phyloP scores from a whole-genome alignment of 2,113 vertebrate genomes.

The Brienomyrus brachyistius region DNA sequence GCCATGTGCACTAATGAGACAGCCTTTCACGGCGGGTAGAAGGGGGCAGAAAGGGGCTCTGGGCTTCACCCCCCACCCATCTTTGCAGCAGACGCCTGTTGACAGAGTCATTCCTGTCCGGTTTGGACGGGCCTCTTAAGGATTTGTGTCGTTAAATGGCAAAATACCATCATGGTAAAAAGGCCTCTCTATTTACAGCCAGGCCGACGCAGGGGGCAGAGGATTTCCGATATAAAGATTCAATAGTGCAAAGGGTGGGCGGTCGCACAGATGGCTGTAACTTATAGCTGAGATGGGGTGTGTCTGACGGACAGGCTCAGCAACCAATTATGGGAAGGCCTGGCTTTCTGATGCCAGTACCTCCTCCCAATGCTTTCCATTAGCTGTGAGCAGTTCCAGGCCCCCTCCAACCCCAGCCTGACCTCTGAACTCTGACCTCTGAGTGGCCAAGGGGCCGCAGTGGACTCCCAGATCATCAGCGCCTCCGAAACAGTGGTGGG shows the following conservation, averaged over 20 bases:
- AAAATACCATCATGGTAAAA: not conserved
- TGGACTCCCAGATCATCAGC: not conserved
- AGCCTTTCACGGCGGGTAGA: constrained; percentile 2
- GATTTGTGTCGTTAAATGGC: not conserved
- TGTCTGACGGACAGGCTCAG: not conserved
- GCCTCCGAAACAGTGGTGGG: not conserved
- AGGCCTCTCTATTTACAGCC: constrained; percentile 1
- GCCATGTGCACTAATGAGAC: constrained; percentile 14
- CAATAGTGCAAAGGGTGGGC: not conserved
- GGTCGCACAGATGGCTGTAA: not conserved
- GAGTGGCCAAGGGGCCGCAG: not conserved
- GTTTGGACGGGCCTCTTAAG: constrained; percentile 9
- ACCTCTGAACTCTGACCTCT: not conserved
- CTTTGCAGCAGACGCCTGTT: not conserved
- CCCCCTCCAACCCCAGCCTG: not conserved
- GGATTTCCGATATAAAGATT: constrained; percentile 15
- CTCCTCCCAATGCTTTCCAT: not conserved
- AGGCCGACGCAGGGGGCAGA: not conserved
- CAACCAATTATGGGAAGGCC: not conserved
- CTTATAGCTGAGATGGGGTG: not conserved
- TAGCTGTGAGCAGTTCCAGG: not conserved
- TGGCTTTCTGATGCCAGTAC: not conserved
- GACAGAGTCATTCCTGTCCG: constrained; percentile 16
- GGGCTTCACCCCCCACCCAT: not conserved
- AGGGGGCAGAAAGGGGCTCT: not conserved